These are phyloP conservation scores for Amaurobius ferox DNA, from an alignment of 2,888 invertebrate genomes.

Conservation along the genomic window DNA sequence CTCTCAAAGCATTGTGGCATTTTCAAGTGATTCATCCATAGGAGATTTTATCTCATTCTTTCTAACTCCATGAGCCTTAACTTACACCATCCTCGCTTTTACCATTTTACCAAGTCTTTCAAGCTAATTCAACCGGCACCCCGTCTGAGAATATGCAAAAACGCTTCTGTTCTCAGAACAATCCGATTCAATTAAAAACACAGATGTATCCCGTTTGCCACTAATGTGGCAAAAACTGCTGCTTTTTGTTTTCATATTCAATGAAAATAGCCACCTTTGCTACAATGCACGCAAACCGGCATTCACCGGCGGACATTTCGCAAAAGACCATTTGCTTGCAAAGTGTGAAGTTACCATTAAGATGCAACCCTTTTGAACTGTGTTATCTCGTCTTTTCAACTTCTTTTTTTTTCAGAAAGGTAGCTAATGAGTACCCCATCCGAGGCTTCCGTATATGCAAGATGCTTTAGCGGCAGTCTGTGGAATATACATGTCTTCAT, in stretches of 20 bases:
- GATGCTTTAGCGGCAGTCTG: constrained; percentile 15
- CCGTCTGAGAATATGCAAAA: constrained; percentile 33
- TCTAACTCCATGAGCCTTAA: too few species aligned
- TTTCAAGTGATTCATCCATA: too few species aligned
- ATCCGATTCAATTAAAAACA: constrained; percentile 9
- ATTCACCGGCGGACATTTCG: constrained; percentile 11
- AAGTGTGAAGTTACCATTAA: constrained; percentile 42
- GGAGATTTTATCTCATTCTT: too few species aligned
- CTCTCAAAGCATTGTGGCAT: too few species aligned
- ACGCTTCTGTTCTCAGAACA: neutral
- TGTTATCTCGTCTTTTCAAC: constrained; percentile 7
- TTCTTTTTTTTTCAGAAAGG: neutral
- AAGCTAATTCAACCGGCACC: constrained; percentile 12
- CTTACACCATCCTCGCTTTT: constrained; percentile 3
- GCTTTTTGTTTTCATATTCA: constrained; percentile 21
- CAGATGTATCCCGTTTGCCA: neutral
- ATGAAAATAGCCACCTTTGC: constrained; percentile 16
- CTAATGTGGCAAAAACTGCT: constrained; percentile 34
- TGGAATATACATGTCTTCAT: constrained; percentile 53
- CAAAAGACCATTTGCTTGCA: constrained; percentile 40
- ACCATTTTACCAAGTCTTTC: neutral
- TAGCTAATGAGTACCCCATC: constrained; percentile 31
- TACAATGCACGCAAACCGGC: constrained; percentile 37
- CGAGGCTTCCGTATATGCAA: constrained; percentile 13
- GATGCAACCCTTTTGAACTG: constrained; percentile 60